These are phyloP conservation scores for Branchipolynoe longqiensis DNA, from an alignment of 2,888 invertebrate genomes.

Conservation along the genomic window DNA sequence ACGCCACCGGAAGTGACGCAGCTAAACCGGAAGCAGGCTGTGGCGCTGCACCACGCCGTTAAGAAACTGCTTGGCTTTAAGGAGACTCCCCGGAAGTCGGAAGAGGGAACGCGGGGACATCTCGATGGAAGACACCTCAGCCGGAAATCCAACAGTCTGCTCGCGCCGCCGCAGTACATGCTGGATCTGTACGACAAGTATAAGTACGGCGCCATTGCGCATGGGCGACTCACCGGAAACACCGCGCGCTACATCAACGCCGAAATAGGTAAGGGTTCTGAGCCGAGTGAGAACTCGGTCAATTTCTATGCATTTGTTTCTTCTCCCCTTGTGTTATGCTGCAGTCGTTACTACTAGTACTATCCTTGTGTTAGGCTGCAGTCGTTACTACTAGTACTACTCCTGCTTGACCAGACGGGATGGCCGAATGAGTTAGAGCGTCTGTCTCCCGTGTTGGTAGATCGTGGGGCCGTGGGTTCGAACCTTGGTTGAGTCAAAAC, in stretches of 20 bases:
- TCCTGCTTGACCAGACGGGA: no score
- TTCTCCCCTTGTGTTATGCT: no score
- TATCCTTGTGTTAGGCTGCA: no score
- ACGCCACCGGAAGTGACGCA: conserved; percentile 15
- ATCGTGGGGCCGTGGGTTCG: no score
- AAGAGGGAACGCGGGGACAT: conserved; percentile 16
- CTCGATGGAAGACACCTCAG: neutral
- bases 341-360: no score
- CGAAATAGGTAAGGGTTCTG: conserved; percentile 58
- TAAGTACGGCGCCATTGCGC: conserved; percentile 61
- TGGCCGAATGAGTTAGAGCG: no score
- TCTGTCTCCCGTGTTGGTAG: no score
- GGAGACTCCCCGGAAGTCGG: conserved; percentile 14
- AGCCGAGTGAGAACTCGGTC: no score
- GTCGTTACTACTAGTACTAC: no score
- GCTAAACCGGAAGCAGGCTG: conserved; percentile 43
- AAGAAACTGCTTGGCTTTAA: conserved; percentile 54
- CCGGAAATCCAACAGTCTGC: conserved; percentile 33
- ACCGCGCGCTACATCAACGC: conserved; percentile 54
- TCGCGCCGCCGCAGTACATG: conserved; percentile 74
- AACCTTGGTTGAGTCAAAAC: no score
- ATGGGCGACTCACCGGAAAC: conserved; percentile 50
- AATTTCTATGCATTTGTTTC: no score
- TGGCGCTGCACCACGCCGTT: conserved; percentile 52
- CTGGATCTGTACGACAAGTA: conserved; percentile 77